Base-by-base conservation (phyloP, 1,140 invertebrate genomes). In the Rhopalosiphum maidis region DNA sequence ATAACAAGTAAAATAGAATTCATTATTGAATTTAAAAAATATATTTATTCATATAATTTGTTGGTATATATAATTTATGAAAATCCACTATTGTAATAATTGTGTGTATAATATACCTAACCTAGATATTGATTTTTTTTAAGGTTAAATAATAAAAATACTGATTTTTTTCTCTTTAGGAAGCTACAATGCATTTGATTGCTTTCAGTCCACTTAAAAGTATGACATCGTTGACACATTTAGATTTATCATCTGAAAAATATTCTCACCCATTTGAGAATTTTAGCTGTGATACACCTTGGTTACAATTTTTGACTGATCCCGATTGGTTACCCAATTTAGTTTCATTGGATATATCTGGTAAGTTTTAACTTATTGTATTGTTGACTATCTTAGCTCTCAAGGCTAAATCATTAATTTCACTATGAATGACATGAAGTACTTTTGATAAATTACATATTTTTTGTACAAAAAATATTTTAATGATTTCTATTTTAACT, bases 341-440 rank as follows among this genome's bases (percentile, higher is more conserved):
- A 83, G 95, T 95, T 41, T 97, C 96, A 68, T 95, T 98, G 92
- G 97, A 98, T 95, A 96, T 98, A 94, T 97, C 97, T 77, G 97
- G 97, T 95, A 94, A 93, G 54, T 90, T 90, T 60, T 68, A 60
- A 43, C 68, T 37, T 30, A 90, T 60, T 60, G 22, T 88, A 51
- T n/a, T n/a, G 7, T 87, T 7, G 25, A 85, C 3, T 30, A 15
- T 85, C 25, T 43, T 43, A 25, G 46, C 60, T 68, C 15, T 9
- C 11, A 30, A 60, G 30, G 11, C 11, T 3, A 68, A 3, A 68
- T 68, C 3, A 68, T 68, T n/a, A 11, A 68, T 68, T 68, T 68
- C 3, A n/a, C 9, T n/a, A 0, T 68, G 11, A n/a, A 30, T 60
- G 9, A 3, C 2, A 60, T 30, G 11, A 60, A 30, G 55, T 60